Evolutionary conservation across 2,797 vertebrate species (phyloP).

Genomic region (Cryptoblepharus egeriae): DNA sequence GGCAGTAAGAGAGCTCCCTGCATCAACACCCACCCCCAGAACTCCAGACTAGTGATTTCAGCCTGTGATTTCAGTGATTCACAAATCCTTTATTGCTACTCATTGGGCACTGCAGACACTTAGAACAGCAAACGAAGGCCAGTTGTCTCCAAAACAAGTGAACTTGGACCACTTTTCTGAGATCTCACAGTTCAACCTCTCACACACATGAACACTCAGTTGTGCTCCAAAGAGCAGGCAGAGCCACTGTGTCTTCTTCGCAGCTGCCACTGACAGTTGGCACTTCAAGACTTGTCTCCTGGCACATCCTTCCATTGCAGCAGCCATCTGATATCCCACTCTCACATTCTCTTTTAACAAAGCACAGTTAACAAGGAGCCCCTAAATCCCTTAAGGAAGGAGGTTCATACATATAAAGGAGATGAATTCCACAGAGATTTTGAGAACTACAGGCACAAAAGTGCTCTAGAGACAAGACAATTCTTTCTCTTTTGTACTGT

Average conservation of each 20-base stretch:
- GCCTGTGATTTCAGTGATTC: too few relatives aligned
- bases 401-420: background rate
- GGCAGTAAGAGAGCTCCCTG: too few relatives aligned
- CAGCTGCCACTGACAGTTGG: background rate
- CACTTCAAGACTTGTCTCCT: rapidly evolving
- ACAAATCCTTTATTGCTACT: too few relatives aligned
- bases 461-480: background rate
- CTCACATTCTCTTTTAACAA: background rate
- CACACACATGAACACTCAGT: background rate
- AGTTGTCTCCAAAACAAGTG: too few relatives aligned
- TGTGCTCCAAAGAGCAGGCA: too few relatives aligned
- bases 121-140: too few relatives aligned
- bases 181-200: background rate
- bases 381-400: background rate
- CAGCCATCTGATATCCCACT: rapidly evolving
- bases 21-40: too few relatives aligned
- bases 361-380: background rate
- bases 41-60: too few relatives aligned
- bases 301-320: rapidly evolving
- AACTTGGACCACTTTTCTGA: too few relatives aligned
- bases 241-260: background rate
- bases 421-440: background rate
- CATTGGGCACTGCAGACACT: too few relatives aligned
- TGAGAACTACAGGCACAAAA: background rate
- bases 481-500: background rate